Conservation (phyloP, 2,797 vertebrate genomes). For the Mallotus villosus region DNA sequence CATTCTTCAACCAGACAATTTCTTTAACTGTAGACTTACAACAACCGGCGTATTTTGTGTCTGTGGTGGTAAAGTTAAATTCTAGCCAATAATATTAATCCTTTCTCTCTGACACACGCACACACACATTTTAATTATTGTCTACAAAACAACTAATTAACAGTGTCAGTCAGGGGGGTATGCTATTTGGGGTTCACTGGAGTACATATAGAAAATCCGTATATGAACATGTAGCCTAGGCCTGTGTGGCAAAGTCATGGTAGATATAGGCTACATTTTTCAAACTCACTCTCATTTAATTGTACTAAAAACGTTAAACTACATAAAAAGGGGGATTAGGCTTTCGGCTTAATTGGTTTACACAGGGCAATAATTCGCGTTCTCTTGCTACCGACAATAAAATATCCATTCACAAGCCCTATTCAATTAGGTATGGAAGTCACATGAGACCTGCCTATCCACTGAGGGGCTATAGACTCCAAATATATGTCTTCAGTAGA, state of each 20-base stretch:
- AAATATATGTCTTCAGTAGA: neutral
- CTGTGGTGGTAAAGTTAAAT: too few relatives aligned
- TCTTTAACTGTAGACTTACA: too few relatives aligned
- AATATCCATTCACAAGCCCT: neutral
- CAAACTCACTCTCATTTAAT: neutral
- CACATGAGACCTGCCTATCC: slow-evolving; percentile 7
- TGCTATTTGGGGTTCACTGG: too few relatives aligned
- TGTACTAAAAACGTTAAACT: neutral
- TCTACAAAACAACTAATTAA: too few relatives aligned
- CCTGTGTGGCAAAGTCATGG: neutral
- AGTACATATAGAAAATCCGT: too few relatives aligned
- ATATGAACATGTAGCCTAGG: too few relatives aligned
- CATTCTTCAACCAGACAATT: too few relatives aligned
- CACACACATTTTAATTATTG: too few relatives aligned
- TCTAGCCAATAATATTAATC: too few relatives aligned
- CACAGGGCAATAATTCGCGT: neutral
- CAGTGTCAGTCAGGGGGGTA: too few relatives aligned
- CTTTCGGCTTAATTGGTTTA: neutral
- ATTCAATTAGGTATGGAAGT: neutral
- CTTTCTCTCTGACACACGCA: too few relatives aligned
- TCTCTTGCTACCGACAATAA: neutral
- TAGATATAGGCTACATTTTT: neutral
- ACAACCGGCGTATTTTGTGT: too few relatives aligned
- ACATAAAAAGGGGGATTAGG: neutral
- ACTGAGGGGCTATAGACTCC: slow-evolving; percentile 33